A percentile compares a stretch with the other conserved stretches of the same genome.
Conservation (phyloP, 1,140 invertebrate species). For the Micrasema longulum region DNA sequence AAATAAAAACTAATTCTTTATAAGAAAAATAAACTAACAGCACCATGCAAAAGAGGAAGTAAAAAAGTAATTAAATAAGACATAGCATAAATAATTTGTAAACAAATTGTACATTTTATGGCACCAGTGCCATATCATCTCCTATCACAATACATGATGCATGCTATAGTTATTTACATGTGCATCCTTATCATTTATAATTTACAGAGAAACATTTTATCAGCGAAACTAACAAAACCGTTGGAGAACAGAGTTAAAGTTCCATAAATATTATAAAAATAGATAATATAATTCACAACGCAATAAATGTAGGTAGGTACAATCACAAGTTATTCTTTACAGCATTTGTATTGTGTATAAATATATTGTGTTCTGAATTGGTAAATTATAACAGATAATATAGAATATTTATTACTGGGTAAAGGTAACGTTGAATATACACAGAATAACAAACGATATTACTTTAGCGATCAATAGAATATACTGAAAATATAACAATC, state of each 20-base stretch:
- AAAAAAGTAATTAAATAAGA: slow-evolving; percentile 19
- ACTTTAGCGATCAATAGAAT: slow-evolving; percentile 17
- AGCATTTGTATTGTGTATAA: not conserved
- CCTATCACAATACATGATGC: slow-evolving; percentile 6
- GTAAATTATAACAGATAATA: slow-evolving; percentile 19
- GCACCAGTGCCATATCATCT: slow-evolving; percentile 10
- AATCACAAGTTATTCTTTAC: slow-evolving; percentile 23
- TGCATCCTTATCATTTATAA: slow-evolving; percentile 20
- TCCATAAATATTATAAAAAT: slow-evolving; percentile 29
- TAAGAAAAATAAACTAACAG: slow-evolving; percentile 50
- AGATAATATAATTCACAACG: slow-evolving; percentile 31
- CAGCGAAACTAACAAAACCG: not conserved
- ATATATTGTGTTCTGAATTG: no score
- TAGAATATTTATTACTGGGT: slow-evolving; percentile 19
- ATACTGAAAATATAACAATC: slow-evolving; percentile 16
- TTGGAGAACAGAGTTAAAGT: not conserved
- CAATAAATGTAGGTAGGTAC: slow-evolving; percentile 20
- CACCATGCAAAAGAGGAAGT: slow-evolving; percentile 36
- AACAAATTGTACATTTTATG: slow-evolving; percentile 14
- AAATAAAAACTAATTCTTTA: slow-evolving; percentile 46
- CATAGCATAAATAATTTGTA: not conserved
- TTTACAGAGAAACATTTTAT: no score
- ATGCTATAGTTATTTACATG: slow-evolving; percentile 19
- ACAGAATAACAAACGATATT: slow-evolving; percentile 10
- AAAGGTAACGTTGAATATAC: slow-evolving; percentile 34